These are phyloP conservation scores for Mesembrinibis cayennensis DNA, from an alignment of 2,113 vertebrate genomes.

Conservation along the genomic window DNA sequence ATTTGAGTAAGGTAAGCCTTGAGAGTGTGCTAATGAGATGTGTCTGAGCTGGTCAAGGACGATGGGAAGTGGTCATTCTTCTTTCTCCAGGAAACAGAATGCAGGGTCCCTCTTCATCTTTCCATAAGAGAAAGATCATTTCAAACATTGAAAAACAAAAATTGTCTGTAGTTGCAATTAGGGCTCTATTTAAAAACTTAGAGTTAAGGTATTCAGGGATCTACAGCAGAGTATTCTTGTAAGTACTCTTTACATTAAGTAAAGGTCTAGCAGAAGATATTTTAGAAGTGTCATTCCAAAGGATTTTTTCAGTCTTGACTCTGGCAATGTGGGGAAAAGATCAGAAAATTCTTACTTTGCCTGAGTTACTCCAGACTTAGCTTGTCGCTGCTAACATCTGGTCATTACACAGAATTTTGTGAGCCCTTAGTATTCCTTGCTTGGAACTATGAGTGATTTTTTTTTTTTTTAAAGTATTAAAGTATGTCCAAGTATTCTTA, in stretches of 20 bases:
- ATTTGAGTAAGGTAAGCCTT: not conserved
- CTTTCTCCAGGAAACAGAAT: not conserved
- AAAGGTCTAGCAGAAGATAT: not conserved
- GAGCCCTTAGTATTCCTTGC: not conserved
- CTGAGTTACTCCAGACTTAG: not conserved
- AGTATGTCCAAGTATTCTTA: not conserved
- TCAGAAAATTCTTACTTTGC: not conserved
- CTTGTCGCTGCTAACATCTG: not conserved
- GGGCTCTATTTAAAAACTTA: not conserved
- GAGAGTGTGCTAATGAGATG: not conserved
- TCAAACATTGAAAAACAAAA: not conserved
- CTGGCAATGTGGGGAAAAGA: not conserved
- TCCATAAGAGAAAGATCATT: not conserved
- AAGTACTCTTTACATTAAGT: not conserved
- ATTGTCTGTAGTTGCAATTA: not conserved
- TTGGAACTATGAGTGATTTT: not conserved
- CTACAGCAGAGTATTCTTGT: not conserved
- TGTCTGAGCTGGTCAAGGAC: not conserved
- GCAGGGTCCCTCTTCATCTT: not conserved
- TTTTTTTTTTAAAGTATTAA: not conserved
- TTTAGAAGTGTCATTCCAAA: not conserved
- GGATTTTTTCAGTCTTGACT: not conserved
- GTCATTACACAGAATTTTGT: not conserved
- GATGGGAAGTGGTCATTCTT: not conserved
- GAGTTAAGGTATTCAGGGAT: not conserved